Evolutionary conservation across 2,797 vertebrate genomes (phyloP), one percentile per base, ranked within the genome.

Genomic region (Aeoliscus strigatus): DNA sequence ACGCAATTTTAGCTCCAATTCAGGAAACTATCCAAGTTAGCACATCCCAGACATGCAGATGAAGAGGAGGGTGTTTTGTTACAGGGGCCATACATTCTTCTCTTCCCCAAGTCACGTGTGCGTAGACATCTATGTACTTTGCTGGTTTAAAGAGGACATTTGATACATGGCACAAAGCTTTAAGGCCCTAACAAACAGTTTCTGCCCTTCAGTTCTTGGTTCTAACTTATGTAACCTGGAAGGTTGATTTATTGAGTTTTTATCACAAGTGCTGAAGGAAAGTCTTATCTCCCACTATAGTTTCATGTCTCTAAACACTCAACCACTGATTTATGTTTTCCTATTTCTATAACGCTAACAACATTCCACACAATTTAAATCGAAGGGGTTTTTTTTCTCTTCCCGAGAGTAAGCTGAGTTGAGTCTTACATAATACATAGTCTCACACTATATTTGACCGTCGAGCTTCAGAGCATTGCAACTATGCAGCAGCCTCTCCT

Each of bases 391-490:
- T n/a, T 21, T 17, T 32, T 52, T 28, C 13, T 14, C 3, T 12
- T n/a, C 16, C 16, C 18, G 26, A 12, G 28, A 42, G 62, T 63
- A 60, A 74, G 49, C 16, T 25, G 49, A 75, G 51, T 33, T 2
- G n/a, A 14, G 34, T 6, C 33, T 83, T 82, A 66, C 35, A 46
- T 66, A 86, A 82, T 25, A 23, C 21, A 29, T 15, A 50, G 46
- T 38, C 55, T 27, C 39, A 65, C 37, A 48, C 45, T 73, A 66
- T 59, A 71, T 72, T 53, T 83, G 80, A 79, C 65, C 43, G 27
- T 70, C 79, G 80, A 74, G 61, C 71, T 60, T 62, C 39, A 40
- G 58, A 66, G 66, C 43, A 26, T 26, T 67, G 51, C 32, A 65
- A 8, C 55, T 63, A 55, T 68, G 56, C 48, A 55, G 25, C 48